phyloP scores from a whole-genome alignment of 2,113 vertebrate species.

The Campylomormyrus numenius region DNA sequence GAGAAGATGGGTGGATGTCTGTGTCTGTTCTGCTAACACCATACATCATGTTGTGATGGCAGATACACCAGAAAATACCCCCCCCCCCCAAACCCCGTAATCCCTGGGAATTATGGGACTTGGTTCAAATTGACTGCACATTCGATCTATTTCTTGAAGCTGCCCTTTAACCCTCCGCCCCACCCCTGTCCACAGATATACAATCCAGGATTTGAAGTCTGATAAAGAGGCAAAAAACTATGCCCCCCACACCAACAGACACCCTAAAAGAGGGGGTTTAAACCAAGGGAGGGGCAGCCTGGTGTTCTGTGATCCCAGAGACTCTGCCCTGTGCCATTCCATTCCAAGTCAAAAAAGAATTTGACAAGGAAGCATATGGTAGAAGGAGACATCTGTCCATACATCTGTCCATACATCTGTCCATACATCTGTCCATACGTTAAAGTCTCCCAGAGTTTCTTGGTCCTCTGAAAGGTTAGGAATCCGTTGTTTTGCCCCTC shows the following conservation, averaged over 20 bases:
- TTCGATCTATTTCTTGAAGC: neutral
- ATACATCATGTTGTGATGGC: neutral
- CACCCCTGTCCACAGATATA: neutral
- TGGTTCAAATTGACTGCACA: slow-evolving; percentile 2
- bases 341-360: neutral
- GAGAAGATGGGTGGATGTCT: neutral
- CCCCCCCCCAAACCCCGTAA: neutral
- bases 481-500: neutral
- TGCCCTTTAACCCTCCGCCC: neutral
- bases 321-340: neutral
- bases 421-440: neutral
- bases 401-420: neutral
- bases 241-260: neutral
- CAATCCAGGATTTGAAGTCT: neutral
- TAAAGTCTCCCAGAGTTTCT: neutral
- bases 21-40: neutral
- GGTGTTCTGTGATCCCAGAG: neutral
- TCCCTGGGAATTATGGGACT: neutral
- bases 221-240: neutral
- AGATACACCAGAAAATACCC: neutral
- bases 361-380: neutral
- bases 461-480: neutral
- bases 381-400: neutral
- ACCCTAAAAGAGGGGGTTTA: neutral
- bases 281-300: neutral